A percentile compares a stretch with the other conserved stretches of the same genome.
Conservation (phyloP, 2,797 vertebrate genomes). For the Sebastes minor region DNA sequence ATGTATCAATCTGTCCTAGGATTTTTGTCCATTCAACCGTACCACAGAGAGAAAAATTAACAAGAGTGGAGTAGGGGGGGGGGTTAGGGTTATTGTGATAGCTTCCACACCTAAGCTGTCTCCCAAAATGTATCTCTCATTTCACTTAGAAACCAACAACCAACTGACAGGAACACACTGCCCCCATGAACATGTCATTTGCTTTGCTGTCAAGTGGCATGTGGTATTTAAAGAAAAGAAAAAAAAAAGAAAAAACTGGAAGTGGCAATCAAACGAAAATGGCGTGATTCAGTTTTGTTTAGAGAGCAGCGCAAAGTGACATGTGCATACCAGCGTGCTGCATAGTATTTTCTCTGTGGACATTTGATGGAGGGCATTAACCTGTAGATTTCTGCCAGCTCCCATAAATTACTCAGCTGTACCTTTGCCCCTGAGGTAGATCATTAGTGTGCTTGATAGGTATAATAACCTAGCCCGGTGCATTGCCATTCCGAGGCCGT, state of each 20-base stretch:
- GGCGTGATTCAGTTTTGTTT: slow-evolving; percentile 25
- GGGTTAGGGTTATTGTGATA: slow-evolving; percentile 48
- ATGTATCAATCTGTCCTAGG: slow-evolving; percentile 72
- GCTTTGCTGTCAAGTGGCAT: slow-evolving; percentile 48
- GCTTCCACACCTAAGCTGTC: slow-evolving; percentile 45
- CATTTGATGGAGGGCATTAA: slow-evolving; percentile 72
- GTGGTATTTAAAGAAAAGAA: slow-evolving; percentile 37
- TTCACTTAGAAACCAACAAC: slow-evolving; percentile 38
- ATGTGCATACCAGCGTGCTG: slow-evolving; percentile 9
- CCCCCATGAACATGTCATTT: slow-evolving; percentile 59
- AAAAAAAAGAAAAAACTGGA: background rate
- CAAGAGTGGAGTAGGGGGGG: background rate
- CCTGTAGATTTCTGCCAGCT: slow-evolving; percentile 63
- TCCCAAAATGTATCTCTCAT: slow-evolving; percentile 41
- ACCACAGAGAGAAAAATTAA: slow-evolving; percentile 67
- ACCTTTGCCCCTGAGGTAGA: slow-evolving; percentile 63
- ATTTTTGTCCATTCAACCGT: slow-evolving; percentile 68
- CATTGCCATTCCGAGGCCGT: slow-evolving; percentile 50
- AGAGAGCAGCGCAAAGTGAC: slow-evolving; percentile 25
- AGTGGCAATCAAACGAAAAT: slow-evolving; percentile 48
- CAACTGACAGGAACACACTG: slow-evolving; percentile 46
- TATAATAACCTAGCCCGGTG: slow-evolving; percentile 59
- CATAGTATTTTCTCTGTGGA: slow-evolving; percentile 54
- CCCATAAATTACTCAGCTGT: slow-evolving; percentile 66
- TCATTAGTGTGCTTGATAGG: slow-evolving; percentile 74